Percentiles rank a stretch among this genome's conserved stretches.
Evolutionary conservation across 2,113 vertebrate species (phyloP).

Genomic region (Urocolius indicus): DNA sequence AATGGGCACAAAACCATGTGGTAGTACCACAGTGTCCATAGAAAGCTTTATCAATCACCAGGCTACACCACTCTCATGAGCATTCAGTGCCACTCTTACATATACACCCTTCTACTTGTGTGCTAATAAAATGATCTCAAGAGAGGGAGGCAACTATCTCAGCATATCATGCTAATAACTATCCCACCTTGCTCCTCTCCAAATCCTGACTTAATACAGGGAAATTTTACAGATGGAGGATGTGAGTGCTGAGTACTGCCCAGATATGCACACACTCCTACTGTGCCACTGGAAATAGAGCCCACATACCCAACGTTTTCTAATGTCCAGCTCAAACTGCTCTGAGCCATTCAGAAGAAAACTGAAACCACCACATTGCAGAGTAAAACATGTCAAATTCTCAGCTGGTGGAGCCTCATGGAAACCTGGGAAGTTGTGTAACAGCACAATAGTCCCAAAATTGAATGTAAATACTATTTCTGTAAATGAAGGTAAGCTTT

Average conservation of each 20-base stretch:
- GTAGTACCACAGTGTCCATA: background rate
- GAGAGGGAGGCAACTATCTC: background rate
- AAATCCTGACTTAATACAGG: background rate
- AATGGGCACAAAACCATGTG: background rate
- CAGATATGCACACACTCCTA: accelerated
- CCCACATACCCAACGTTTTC: background rate
- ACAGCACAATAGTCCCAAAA: background rate
- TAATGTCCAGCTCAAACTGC: background rate
- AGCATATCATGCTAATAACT: background rate
- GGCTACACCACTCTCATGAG: background rate
- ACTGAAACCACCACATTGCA: background rate
- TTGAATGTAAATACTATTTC: background rate
- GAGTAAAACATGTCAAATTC: background rate
- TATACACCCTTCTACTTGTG: background rate
- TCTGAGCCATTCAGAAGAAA: background rate
- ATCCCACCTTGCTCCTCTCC: background rate
- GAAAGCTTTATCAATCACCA: background rate
- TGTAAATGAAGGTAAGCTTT: background rate
- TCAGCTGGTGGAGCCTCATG: background rate
- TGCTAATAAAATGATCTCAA: background rate
- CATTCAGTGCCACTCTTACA: background rate
- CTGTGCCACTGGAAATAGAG: background rate
- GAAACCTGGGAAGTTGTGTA: background rate
- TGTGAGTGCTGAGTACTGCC: background rate
- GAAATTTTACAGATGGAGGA: background rate